phyloP scores from a whole-genome alignment of 2,113 vertebrate genomes.

The Pteruthius melanotis region DNA sequence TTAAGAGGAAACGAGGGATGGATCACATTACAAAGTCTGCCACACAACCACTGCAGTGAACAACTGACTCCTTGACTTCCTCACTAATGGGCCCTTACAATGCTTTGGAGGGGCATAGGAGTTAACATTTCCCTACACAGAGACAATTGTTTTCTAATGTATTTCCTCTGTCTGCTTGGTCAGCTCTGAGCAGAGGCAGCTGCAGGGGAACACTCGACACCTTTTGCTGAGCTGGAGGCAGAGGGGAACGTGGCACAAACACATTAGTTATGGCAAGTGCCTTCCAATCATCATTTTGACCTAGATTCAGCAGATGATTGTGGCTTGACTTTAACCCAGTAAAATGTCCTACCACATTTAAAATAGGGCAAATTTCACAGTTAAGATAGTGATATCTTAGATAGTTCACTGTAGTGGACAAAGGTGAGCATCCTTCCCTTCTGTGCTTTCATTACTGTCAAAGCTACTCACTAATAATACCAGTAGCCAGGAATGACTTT shows the following conservation, averaged over 20 bases:
- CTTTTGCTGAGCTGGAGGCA: not conserved
- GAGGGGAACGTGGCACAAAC: not conserved
- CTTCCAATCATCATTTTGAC: not conserved
- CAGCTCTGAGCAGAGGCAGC: not conserved
- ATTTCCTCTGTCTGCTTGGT: not conserved
- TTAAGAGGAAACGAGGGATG: not conserved
- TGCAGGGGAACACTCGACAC: not conserved
- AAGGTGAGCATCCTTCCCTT: not conserved
- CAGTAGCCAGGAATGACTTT: not conserved
- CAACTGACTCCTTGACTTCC: slow-evolving; percentile 27
- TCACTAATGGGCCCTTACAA: slow-evolving; percentile 34
- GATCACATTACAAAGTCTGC: not conserved
- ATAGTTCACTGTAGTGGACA: not conserved
- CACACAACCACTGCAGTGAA: not conserved
- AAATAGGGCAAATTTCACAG: not conserved
- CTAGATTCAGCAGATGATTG: not conserved
- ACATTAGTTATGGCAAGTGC: not conserved
- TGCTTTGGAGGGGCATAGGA: not conserved
- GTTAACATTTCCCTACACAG: not conserved
- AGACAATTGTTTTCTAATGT: not conserved
- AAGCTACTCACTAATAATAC: not conserved
- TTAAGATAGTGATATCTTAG: not conserved
- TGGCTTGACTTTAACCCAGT: not conserved
- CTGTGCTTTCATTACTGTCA: not conserved
- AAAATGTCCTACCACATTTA: not conserved